A percentile compares a stretch with the other conserved stretches of the same genome.
phyloP scores from a whole-genome alignment of 1,140 invertebrate species.

The Pentalonia nigronervosa region DNA sequence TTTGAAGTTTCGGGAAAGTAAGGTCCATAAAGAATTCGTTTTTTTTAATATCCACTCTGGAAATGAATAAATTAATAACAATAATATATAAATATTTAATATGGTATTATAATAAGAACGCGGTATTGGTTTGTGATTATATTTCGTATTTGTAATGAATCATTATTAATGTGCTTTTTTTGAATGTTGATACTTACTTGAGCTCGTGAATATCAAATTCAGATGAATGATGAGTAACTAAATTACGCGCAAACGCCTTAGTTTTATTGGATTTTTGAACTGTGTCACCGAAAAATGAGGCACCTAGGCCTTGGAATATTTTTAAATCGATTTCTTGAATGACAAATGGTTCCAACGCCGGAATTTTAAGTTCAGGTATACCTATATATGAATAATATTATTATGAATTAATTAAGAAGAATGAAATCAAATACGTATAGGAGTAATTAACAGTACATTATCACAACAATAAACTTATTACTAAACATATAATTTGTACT shows the following conservation, averaged over 20 bases:
- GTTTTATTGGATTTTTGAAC: neutral
- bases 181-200: constrained; percentile 10
- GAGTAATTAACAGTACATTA: neutral
- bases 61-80: constrained; percentile 54
- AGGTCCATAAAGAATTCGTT: constrained; percentile 67
- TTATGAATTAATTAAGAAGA: neutral
- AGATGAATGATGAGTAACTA: neutral
- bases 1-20: constrained; percentile 67
- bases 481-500: neutral
- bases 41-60: constrained; percentile 66
- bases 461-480: neutral
- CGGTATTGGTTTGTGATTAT: neutral
- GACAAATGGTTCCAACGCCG: constrained; percentile 71
- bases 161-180: neutral
- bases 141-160: neutral
- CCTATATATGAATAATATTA: constrained; percentile 63
- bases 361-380: constrained; percentile 72
- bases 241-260: constrained; percentile 34
- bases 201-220: neutral
- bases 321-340: constrained; percentile 68
- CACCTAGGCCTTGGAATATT: neutral
- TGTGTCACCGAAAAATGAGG: neutral
- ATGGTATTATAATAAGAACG: neutral
- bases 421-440: neutral
- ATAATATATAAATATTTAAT: neutral